Evolutionary conservation across 2,797 vertebrate species (phyloP).

Genomic region (Gouania willdenowi): DNA sequence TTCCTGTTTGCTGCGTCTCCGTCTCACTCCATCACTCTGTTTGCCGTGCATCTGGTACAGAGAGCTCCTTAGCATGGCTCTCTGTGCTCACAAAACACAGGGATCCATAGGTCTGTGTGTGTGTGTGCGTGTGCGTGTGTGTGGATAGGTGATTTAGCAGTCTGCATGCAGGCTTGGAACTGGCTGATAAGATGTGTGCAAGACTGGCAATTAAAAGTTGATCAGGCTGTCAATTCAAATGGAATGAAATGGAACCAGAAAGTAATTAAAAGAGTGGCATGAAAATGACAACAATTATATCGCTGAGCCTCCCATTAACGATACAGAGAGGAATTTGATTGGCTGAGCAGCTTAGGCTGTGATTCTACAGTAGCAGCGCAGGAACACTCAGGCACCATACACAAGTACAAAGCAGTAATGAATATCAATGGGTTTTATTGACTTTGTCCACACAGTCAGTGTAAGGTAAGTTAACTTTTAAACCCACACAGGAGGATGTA

Average conservation of each 20-base stretch:
- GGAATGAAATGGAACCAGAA: slow-evolving; percentile 83
- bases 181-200: slow-evolving; percentile 76
- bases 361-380: slow-evolving; percentile 51
- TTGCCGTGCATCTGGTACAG: slow-evolving; percentile 31
- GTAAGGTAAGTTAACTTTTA: slow-evolving; percentile 7
- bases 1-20: slow-evolving; percentile 61
- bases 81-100: slow-evolving; percentile 4
- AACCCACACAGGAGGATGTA: slow-evolving; percentile 18
- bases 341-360: slow-evolving; percentile 55
- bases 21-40: slow-evolving; percentile 62
- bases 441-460: background rate
- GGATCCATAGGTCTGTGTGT: slow-evolving; percentile 18
- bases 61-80: slow-evolving; percentile 12
- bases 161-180: slow-evolving; percentile 66
- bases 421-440: background rate
- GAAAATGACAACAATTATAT: slow-evolving; percentile 78
- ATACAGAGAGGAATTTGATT: slow-evolving; percentile 75
- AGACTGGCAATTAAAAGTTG: slow-evolving; percentile 80
- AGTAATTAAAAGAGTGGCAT: slow-evolving; percentile 80
- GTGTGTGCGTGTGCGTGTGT: slow-evolving; percentile 26
- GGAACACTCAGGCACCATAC: slow-evolving; percentile 15
- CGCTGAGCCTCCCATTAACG: slow-evolving; percentile 74
- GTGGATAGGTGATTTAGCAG: slow-evolving; percentile 70
- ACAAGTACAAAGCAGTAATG: background rate
- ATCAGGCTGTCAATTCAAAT: slow-evolving; percentile 78